A percentile compares a stretch with the other conserved stretches of the same genome.
Evolutionary conservation across 2,888 invertebrate species (phyloP).

Genomic region (Chloromyia formosa): DNA sequence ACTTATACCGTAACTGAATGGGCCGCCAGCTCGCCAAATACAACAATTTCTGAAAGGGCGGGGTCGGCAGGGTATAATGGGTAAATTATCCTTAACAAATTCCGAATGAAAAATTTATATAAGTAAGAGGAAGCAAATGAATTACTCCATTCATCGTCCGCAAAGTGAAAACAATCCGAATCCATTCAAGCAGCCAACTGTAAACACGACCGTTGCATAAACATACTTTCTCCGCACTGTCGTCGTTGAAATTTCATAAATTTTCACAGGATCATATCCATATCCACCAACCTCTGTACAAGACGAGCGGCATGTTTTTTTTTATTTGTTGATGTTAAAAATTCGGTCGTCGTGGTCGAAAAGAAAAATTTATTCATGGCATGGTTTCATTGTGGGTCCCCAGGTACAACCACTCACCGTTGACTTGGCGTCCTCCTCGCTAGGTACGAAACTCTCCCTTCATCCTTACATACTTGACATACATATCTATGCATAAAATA

Average conservation of each 20-base stretch:
- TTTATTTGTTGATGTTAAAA: conserved; percentile 16
- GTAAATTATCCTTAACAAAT: neutral
- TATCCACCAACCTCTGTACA: conserved; percentile 16
- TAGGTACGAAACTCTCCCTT: neutral
- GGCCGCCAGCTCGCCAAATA: no score
- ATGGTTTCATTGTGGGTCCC: conserved; percentile 44
- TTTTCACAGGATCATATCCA: conserved; percentile 28
- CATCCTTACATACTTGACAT: neutral
- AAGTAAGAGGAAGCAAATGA: neutral
- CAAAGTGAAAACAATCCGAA: neutral
- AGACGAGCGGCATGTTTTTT: neutral
- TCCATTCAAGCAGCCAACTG: conserved; percentile 1
- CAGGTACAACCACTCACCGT: conserved; percentile 35
- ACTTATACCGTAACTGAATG: no score
- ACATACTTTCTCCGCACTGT: neutral
- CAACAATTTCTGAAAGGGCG: no score
- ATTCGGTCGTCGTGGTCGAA: conserved; percentile 27
- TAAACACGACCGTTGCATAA: neutral
- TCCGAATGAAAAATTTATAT: neutral
- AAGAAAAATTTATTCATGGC: conserved; percentile 45
- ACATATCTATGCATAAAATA: conserved; percentile 19
- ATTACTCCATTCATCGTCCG: neutral
- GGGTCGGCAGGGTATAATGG: no score
- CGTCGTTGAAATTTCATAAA: conserved; percentile 37
- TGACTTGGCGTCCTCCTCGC: neutral